Evolutionary conservation across 2,113 vertebrate species (phyloP).

Genomic region (Opisthocomus hoazin): DNA sequence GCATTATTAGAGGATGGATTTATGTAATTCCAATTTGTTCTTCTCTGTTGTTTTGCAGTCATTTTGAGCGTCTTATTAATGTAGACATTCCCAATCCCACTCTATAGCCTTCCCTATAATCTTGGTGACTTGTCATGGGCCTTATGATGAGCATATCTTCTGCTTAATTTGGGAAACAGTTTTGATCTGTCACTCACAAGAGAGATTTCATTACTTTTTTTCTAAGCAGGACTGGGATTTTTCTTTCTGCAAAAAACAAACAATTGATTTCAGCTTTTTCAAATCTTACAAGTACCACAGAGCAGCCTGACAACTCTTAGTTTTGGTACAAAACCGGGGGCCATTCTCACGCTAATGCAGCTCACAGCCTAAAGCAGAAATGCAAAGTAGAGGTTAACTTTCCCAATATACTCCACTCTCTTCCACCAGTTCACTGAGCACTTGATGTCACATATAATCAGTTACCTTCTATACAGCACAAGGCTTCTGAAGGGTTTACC

Average conservation of each 20-base stretch:
- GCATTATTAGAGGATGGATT: conserved; percentile 8
- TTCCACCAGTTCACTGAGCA: background rate
- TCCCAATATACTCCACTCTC: background rate
- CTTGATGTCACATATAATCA: background rate
- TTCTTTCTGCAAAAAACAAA: background rate
- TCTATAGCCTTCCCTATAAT: background rate
- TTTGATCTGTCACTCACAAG: background rate
- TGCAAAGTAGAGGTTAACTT: background rate
- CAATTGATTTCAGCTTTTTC: background rate
- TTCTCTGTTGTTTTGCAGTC: background rate
- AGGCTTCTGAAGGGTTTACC: background rate
- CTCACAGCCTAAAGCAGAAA: background rate
- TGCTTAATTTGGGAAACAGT: background rate
- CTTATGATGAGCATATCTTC: background rate
- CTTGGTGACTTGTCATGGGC: background rate
- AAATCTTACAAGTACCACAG: background rate
- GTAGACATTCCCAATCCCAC: background rate
- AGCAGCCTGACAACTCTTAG: background rate
- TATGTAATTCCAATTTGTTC: background rate
- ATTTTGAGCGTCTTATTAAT: background rate
- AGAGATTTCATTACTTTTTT: background rate
- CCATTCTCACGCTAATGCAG: background rate
- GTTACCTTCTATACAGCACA: background rate
- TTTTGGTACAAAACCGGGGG: background rate
- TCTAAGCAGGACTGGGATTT: background rate